Base-by-base conservation (phyloP, 2,797 vertebrate genomes). In the Halcyon badia region DNA sequence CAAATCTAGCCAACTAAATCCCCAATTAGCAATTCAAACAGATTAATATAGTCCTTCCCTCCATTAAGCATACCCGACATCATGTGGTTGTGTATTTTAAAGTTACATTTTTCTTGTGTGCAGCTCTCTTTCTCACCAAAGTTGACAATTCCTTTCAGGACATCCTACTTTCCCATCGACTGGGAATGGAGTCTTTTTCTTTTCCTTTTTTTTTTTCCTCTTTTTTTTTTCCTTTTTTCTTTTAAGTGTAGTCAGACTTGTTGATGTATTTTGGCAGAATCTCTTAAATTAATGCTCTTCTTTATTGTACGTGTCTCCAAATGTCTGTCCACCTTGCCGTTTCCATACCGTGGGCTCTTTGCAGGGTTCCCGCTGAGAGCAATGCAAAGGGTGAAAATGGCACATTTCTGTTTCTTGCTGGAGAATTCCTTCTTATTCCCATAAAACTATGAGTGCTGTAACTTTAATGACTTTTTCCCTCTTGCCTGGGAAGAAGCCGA, bases 21-120 rank as follows among this genome's bases (percentile, higher is more conserved):
- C 96, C 92, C 95, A 96, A 94, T 91, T 95, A 97, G 94, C 97
- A 96, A 96, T 97, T 97, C 92, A 95, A 97, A 96, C 93, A 96
- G 94, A 93, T 94, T 94, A 90, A 94, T 94, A 92, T 94, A 85
- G 88, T 89, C 90, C 81, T 88, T 93, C 92, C 87, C 60, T 94
- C 88, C 76, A 89, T 81, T 94, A 96, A 95, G 91, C 37, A 85
- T 37, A 90, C 70, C 94, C 44, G 2, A 87, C 57, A 86, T 87
- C 87, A 78, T 71, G 91, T 68, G 92, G 58, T 31, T 87, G 81
- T 52, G 66, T 91, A 33, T 97, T 87, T 91, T 94, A 87, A 93
- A 89, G 52, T 81, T 94, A 88, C 81, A 78, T 94, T 95, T 97
- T 95, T 79, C 83, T 89, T 76, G 58, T 85, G 83, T 66, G 75